Evolutionary conservation across 2,113 vertebrate genomes (phyloP), one percentile per base, ranked within the genome.

Genomic region (Amazona guildingii): DNA sequence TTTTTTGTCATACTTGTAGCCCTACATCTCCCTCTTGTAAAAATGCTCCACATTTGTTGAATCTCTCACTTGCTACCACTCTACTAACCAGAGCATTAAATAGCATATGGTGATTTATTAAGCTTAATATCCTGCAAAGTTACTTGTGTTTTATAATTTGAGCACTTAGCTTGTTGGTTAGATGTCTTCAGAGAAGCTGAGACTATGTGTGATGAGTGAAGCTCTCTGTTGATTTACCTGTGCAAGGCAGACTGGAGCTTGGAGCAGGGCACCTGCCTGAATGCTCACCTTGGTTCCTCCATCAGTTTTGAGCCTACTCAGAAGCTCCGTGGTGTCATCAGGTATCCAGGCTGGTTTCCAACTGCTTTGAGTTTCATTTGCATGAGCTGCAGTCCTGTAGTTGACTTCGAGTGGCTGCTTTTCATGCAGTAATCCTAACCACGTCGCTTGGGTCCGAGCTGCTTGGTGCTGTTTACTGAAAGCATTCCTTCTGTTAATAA

Each of bases 91-190:
- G 48, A 91, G 39, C 54, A 59, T 54, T 88, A 51, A 86, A 52
- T 74, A 88, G 64, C 80, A 46, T 43, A 46, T 21, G 68, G 75
- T 91, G 73, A 94, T 88, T 86, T 94, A 70, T 90, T 83, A 51
- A 81, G 51, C 66, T 86, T 90, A 88, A 81, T 88, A 62, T 63
- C 51, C 49, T 86, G 67, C 44, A 61, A 33, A 74, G 59, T 18
- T 24, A 18, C 39, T 70, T 1, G 8, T 48, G 9, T 51, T 62
- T 80, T 86, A 21, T 66, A 17, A 17, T 21, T 33, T 28, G 54
- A 52, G 37, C 44, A 54, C 39, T 31, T 35, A 7, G 13, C 55
- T 28, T 79, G 39, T n/a, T 67, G 52, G 20, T 57, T 33, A 9
- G 3, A 31, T 55, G 35, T 51, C 80, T 18, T 17, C n/a, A 23